These are phyloP conservation scores for Ephestia elutella DNA, from an alignment of 1,140 invertebrate genomes.

Conservation along the genomic window DNA sequence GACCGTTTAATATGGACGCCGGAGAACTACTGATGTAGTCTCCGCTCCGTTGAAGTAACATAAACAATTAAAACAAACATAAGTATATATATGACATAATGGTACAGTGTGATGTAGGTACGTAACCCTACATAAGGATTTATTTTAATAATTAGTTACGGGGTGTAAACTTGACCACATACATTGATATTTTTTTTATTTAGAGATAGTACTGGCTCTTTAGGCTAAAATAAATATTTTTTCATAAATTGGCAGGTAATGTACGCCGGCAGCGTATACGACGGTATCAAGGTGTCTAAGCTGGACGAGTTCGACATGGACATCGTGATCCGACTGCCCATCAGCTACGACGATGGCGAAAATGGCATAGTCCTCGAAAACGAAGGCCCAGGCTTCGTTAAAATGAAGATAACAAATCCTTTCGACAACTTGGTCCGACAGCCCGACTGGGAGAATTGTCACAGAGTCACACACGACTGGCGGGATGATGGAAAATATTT, in stretches of 20 bases:
- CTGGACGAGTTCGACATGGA: conserved; percentile 76
- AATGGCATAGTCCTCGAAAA: conserved; percentile 50
- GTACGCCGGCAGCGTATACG: conserved; percentile 74
- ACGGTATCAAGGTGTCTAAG: conserved; percentile 69
- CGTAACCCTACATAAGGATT: no score
- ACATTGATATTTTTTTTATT: no score
- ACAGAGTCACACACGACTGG: conserved; percentile 52
- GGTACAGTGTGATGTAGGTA: no score
- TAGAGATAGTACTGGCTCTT: no score
- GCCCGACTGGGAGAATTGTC: conserved; percentile 46
- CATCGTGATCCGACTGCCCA: conserved; percentile 67
- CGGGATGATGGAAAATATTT: conserved; percentile 50
- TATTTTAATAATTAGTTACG: no score
- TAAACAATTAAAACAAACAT: no score
- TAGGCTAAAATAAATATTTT: no score
- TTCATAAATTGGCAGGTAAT: conserved; percentile 38
- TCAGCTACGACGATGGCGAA: conserved; percentile 41
- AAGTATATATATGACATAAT: no score
- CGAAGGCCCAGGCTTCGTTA: conserved; percentile 44
- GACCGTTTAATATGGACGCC: no score
- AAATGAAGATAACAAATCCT: conserved; percentile 38
- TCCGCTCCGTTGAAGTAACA: no score
- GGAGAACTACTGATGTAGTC: no score
- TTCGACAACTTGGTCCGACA: conserved; percentile 55
- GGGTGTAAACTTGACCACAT: no score